These are phyloP conservation scores for Cygnus buccinator DNA, from an alignment of 2,113 vertebrate genomes.

Conservation along the genomic window DNA sequence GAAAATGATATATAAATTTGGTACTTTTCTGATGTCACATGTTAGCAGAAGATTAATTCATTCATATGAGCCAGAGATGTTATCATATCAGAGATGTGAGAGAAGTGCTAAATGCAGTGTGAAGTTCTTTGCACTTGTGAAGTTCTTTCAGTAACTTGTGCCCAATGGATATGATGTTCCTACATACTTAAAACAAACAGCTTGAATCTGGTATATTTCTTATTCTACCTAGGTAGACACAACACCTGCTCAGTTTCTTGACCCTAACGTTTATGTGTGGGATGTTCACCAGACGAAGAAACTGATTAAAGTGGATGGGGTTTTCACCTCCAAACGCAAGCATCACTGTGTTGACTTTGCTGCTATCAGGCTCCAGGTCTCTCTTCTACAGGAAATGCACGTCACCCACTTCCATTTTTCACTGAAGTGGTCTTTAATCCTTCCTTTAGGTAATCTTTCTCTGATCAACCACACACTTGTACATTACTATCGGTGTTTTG, in stretches of 20 bases:
- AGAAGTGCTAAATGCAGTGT: neutral
- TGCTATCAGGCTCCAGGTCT: conserved; percentile 85
- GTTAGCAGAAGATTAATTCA: neutral
- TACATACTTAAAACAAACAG: neutral
- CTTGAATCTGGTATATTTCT: neutral
- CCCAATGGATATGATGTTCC: neutral
- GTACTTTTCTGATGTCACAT: neutral
- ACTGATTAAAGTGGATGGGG: conserved; percentile 84
- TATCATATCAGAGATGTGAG: neutral
- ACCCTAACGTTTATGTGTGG: conserved; percentile 91
- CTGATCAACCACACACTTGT: conserved; percentile 85
- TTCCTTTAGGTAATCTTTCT: conserved; percentile 84
- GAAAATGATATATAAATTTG: neutral
- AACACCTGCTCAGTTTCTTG: conserved; percentile 87
- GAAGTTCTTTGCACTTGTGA: neutral
- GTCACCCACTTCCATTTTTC: conserved; percentile 93
- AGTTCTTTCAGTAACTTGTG: neutral
- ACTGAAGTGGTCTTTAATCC: conserved; percentile 90
- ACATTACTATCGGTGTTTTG: conserved; percentile 89
- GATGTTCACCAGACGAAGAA: conserved; percentile 86
- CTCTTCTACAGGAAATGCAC: conserved; percentile 81
- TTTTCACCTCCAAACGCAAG: conserved; percentile 65
- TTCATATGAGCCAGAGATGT: neutral
- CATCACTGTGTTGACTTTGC: conserved; percentile 87
- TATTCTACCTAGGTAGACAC: conserved; percentile 84